Conservation (phyloP, 2,797 vertebrate genomes). For the Lepus oiostolus region DNA sequence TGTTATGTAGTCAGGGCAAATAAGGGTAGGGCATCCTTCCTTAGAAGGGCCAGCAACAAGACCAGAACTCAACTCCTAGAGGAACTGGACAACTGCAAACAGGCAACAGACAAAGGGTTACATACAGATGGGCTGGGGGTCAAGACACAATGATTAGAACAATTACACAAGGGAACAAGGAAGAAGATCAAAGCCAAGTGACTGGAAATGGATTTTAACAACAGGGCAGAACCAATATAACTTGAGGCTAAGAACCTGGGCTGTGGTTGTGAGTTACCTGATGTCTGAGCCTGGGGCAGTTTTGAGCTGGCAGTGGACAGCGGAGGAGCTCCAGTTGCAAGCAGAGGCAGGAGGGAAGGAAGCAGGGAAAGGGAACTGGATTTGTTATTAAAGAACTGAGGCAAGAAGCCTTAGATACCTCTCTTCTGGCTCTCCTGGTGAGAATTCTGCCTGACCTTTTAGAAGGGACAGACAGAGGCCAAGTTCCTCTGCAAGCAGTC, state of each 20-base stretch:
- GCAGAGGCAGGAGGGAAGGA: not conserved
- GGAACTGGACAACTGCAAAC: not conserved
- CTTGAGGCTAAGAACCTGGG: not conserved
- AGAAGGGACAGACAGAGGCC: slow-evolving; percentile 22
- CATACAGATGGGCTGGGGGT: not conserved
- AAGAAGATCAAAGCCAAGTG: slow-evolving; percentile 32
- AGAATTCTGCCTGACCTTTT: slow-evolving; percentile 34
- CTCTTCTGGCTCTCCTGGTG: slow-evolving; percentile 7
- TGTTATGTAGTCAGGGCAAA: not conserved
- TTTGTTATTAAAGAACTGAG: slow-evolving; percentile 31
- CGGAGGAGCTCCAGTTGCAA: not conserved
- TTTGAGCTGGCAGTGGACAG: not conserved
- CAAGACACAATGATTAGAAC: not conserved
- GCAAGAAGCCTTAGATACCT: slow-evolving; percentile 28
- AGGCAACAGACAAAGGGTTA: slow-evolving; percentile 40
- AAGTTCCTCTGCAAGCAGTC: slow-evolving; percentile 31
- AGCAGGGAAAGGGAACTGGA: not conserved
- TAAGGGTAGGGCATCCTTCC: not conserved
- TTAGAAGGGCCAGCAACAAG: not conserved
- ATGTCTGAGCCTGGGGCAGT: not conserved
- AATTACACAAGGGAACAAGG: not conserved
- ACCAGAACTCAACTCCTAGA: not conserved
- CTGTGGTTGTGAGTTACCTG: not conserved
- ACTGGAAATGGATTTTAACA: not conserved
- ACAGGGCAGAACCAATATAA: not conserved